Percentiles rank a stretch among this genome's conserved stretches.
Evolutionary conservation across 2,888 invertebrate genomes (phyloP).

Genomic region (Drosophila borealis): DNA sequence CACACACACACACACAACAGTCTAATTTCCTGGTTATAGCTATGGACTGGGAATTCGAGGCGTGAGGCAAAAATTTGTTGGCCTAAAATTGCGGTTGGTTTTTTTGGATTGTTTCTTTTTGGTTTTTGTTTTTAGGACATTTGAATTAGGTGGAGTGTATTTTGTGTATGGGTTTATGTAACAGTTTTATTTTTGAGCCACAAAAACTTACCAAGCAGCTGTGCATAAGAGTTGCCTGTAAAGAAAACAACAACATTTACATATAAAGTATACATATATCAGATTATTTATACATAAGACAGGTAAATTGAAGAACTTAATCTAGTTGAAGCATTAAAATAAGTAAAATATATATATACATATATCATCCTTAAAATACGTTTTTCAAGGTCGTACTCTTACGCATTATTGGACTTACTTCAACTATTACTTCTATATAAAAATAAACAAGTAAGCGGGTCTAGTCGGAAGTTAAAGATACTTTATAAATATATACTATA

Average conservation of each 20-base stretch:
- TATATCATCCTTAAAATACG: no score
- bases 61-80: conserved; percentile 31
- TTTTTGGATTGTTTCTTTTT: background rate
- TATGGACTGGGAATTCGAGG: conserved; percentile 25
- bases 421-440: no score
- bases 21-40: conserved; percentile 4
- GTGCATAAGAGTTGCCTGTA: conserved; percentile 10
- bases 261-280: background rate
- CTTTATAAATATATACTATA: no score
- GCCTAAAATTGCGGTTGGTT: conserved; percentile 46
- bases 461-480: no score
- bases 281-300: background rate
- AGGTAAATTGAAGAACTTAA: no score
- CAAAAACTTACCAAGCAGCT: conserved; percentile 33
- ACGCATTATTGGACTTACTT: no score
- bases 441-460: no score
- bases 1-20: conserved; percentile 2
- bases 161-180: conserved; percentile 10
- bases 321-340: no score
- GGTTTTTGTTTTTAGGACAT: background rate
- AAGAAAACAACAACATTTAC: background rate
- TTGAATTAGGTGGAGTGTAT: conserved; percentile 7
- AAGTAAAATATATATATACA: no score
- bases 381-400: no score
- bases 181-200: conserved; percentile 21